Percentiles rank a stretch among this genome's conserved stretches.
Evolutionary conservation across 2,797 vertebrate genomes (phyloP).

Genomic region (Enteromius viviparus): DNA sequence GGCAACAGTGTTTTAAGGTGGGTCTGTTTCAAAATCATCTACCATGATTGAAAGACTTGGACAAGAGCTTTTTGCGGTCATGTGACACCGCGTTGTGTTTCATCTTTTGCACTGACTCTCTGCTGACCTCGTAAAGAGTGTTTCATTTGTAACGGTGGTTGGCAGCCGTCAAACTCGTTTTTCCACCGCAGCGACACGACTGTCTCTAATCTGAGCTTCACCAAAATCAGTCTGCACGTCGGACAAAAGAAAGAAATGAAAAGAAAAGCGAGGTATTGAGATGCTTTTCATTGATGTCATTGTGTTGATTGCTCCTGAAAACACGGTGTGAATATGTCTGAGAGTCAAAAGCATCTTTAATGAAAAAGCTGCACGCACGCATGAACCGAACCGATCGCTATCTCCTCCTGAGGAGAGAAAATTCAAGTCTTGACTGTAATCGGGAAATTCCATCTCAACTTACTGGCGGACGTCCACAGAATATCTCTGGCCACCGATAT

Average conservation of each 20-base stretch:
- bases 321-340: slow-evolving; percentile 47
- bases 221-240: slow-evolving; percentile 45
- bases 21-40: slow-evolving; percentile 20
- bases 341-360: slow-evolving; percentile 65
- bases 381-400: slow-evolving; percentile 58
- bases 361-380: slow-evolving; percentile 62
- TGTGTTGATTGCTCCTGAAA: slow-evolving; percentile 54
- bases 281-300: slow-evolving; percentile 60
- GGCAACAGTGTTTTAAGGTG: slow-evolving; percentile 14
- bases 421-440: slow-evolving; percentile 60
- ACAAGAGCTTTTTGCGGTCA: slow-evolving; percentile 19
- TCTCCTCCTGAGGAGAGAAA: slow-evolving; percentile 57
- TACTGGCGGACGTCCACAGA: slow-evolving; percentile 59
- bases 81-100: slow-evolving; percentile 2
- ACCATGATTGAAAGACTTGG: slow-evolving; percentile 24
- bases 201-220: slow-evolving; percentile 34
- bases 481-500: slow-evolving; percentile 38
- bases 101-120: slow-evolving; percentile 43
- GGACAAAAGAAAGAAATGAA: slow-evolving; percentile 48
- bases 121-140: slow-evolving; percentile 39
- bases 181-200: slow-evolving; percentile 55
- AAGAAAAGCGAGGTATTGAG: slow-evolving; percentile 49
- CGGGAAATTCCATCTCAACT: slow-evolving; percentile 65
- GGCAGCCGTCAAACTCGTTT: slow-evolving; percentile 54
- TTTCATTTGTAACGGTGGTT: slow-evolving; percentile 45